Evolutionary conservation across 1,140 invertebrate species (phyloP).

Genomic region (Drosophila athabasca): DNA sequence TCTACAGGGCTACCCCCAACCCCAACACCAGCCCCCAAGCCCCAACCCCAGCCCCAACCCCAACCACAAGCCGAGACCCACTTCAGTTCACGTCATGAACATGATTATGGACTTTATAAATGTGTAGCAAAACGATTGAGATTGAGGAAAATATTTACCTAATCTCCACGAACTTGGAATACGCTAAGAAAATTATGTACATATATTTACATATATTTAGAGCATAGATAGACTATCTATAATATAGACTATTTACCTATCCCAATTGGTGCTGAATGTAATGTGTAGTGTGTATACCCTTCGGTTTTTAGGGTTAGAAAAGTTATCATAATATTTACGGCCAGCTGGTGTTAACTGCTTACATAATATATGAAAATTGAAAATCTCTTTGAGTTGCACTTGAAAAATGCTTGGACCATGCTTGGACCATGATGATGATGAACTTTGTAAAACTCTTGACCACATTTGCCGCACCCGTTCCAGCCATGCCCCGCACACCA

Average conservation of each 20-base stretch:
- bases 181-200: background rate
- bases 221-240: no score
- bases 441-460: conserved; percentile 80
- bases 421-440: conserved; percentile 63
- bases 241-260: no score
- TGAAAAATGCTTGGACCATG: conserved; percentile 74
- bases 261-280: background rate
- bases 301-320: background rate
- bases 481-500: background rate
- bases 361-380: conserved; percentile 81
- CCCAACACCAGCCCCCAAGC: conserved; percentile 1
- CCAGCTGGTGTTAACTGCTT: conserved; percentile 53
- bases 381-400: conserved; percentile 77
- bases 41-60: conserved; percentile 11
- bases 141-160: background rate
- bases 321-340: conserved; percentile 54
- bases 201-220: no score
- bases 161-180: background rate
- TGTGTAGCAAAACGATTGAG: conserved; percentile 59
- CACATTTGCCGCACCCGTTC: conserved; percentile 68
- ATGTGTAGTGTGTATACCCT: background rate
- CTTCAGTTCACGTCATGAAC: conserved; percentile 78
- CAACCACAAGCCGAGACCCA: conserved; percentile 42
- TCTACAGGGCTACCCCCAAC: conserved; percentile 12
- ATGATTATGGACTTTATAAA: conserved; percentile 81